Evolutionary conservation across 2,113 vertebrate species (phyloP).

Genomic region (Rynchops niger): DNA sequence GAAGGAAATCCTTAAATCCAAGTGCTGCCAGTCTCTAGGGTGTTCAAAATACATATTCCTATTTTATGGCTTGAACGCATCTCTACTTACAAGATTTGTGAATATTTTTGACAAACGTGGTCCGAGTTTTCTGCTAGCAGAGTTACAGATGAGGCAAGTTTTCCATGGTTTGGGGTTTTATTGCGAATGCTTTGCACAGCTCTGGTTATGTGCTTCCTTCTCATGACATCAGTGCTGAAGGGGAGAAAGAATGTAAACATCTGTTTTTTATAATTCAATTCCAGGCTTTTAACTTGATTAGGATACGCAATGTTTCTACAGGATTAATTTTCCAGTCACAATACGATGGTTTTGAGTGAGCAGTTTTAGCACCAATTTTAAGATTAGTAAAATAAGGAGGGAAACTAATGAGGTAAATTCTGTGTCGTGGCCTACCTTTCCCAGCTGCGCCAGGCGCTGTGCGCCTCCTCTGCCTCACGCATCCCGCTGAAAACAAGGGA

Average conservation of each 20-base stretch:
- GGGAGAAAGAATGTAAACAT: conserved; percentile 78
- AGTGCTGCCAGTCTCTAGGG: background rate
- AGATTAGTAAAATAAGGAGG: conserved; percentile 21
- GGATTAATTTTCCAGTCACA: conserved; percentile 76
- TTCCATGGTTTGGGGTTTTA: conserved; percentile 63
- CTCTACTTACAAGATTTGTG: background rate
- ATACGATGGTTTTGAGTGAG: background rate
- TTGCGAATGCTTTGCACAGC: conserved; percentile 17
- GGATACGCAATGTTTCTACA: conserved; percentile 64
- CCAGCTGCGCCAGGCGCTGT: background rate
- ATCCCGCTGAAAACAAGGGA: background rate
- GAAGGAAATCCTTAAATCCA: background rate
- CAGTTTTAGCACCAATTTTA: conserved; percentile 59
- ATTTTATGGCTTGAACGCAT: background rate
- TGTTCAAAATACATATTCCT: background rate
- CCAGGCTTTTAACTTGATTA: conserved; percentile 77
- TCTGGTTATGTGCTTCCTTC: conserved; percentile 68
- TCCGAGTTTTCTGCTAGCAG: conserved; percentile 22
- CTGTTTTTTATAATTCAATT: conserved; percentile 78
- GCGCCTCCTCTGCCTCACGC: background rate
- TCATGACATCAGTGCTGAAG: conserved; percentile 71
- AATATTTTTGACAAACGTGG: conserved; percentile 33
- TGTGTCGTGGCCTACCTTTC: background rate
- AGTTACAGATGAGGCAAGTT: conserved; percentile 51
- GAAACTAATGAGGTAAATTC: background rate